Evolutionary conservation across 2,113 vertebrate species (phyloP).

Genomic region (Cottus gobio): DNA sequence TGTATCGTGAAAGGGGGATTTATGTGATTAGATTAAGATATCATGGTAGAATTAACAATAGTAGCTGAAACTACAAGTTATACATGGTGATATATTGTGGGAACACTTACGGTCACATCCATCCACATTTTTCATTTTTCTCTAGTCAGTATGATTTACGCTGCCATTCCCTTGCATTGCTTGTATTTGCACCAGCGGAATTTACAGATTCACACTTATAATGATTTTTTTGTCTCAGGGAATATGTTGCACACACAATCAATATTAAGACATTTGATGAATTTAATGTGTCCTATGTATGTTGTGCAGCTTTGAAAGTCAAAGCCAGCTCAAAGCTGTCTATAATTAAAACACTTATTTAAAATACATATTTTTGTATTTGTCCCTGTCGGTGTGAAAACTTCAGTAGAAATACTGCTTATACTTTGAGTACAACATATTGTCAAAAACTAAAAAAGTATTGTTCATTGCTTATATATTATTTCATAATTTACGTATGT

Average conservation of each 20-base stretch:
- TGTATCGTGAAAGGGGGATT: neutral
- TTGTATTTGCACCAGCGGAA: slow-evolving; percentile 41
- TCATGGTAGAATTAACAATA: neutral
- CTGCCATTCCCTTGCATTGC: neutral
- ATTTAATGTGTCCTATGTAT: slow-evolving; percentile 13
- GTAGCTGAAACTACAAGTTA: neutral
- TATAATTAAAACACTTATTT: slow-evolving; percentile 36
- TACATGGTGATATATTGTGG: neutral
- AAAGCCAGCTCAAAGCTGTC: neutral
- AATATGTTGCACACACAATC: slow-evolving; percentile 55
- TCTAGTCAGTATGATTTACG: neutral
- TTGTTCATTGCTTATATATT: neutral
- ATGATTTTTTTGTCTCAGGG: slow-evolving; percentile 58
- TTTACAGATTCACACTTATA: neutral
- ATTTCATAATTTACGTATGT: neutral
- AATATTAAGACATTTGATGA: slow-evolving; percentile 8
- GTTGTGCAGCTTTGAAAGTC: slow-evolving; percentile 7
- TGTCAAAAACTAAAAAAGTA: neutral
- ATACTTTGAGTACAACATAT: neutral
- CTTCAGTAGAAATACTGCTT: neutral
- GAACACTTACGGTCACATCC: neutral
- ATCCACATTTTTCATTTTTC: neutral
- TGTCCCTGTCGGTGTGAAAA: neutral
- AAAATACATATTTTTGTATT: neutral
- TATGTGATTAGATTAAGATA: neutral